These are phyloP conservation scores for Rhea pennata DNA, from an alignment of 2,113 vertebrate genomes.

Conservation along the genomic window DNA sequence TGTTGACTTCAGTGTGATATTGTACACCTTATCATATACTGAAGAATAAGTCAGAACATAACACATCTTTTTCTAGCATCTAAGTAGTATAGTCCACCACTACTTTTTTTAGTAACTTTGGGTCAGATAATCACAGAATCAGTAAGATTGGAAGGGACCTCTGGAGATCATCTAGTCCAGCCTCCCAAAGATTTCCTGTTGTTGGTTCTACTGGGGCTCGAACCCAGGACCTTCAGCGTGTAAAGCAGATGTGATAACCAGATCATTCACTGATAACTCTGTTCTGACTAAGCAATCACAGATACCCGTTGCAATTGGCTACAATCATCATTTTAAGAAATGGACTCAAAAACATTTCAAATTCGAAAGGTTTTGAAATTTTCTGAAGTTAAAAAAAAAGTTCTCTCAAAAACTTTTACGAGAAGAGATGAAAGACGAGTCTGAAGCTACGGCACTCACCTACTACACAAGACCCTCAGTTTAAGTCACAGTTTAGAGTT, in stretches of 20 bases:
- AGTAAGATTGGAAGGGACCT: no score
- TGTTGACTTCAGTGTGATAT: background rate
- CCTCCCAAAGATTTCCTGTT: no score
- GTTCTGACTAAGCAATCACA: background rate
- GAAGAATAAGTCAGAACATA: background rate
- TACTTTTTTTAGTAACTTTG: background rate
- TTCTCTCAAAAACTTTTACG: fast-evolving
- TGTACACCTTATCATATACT: background rate
- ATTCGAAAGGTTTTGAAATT: background rate
- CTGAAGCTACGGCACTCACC: background rate
- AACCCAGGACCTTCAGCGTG: no score
- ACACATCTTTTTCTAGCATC: background rate
- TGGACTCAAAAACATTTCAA: background rate
- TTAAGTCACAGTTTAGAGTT: background rate
- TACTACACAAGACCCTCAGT: background rate
- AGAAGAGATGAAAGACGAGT: background rate
- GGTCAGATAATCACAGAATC: background rate
- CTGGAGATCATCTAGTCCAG: no score
- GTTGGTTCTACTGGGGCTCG: no score
- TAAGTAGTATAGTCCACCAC: background rate
- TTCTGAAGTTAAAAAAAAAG: background rate
- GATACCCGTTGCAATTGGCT: background rate
- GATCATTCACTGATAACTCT: background rate
- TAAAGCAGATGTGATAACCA: no score
- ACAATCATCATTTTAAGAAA: background rate